Percentiles rank a stretch among this genome's conserved stretches.
Conservation (phyloP, 2,888 invertebrate species). For the Sinodicranocentrus sp. region DNA sequence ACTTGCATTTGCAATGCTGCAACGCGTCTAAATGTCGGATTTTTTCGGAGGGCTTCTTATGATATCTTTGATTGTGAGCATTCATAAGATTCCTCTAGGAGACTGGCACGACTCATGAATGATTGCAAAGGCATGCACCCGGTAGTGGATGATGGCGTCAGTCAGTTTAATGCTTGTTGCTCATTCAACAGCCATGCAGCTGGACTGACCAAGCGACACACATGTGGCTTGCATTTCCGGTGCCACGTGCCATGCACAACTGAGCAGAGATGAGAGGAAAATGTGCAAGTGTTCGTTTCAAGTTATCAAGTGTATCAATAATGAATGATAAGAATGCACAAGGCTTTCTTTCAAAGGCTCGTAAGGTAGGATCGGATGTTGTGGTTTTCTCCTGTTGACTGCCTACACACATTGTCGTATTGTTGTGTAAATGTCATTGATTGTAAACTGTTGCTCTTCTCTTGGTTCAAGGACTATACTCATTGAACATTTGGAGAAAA, state of each 20-base stretch:
- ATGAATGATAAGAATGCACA: not conserved
- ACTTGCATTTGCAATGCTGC: slow-evolving; percentile 8
- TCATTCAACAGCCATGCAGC: slow-evolving; percentile 17
- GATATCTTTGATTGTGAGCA: not conserved
- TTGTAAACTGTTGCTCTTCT: slow-evolving; percentile 58
- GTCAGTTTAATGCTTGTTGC: slow-evolving; percentile 12
- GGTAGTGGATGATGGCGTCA: not conserved
- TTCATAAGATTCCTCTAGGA: too few relatives aligned
- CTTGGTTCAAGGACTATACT: slow-evolving; percentile 65
- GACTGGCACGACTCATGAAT: too few relatives aligned
- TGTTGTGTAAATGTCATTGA: slow-evolving; percentile 5
- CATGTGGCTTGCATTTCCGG: slow-evolving; percentile 53
- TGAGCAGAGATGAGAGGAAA: slow-evolving; percentile 31
- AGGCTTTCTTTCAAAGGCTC: slow-evolving; percentile 18
- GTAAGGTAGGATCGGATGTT: slow-evolving; percentile 57
- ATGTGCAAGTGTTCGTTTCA: slow-evolving; percentile 46
- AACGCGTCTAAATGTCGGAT: not conserved
- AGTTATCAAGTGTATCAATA: slow-evolving; percentile 32
- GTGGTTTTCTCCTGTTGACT: slow-evolving; percentile 63
- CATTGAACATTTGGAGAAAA: slow-evolving; percentile 8
- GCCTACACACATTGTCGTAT: slow-evolving; percentile 19
- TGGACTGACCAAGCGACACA: slow-evolving; percentile 29
- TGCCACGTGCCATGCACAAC: slow-evolving; percentile 57
- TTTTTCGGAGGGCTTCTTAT: not conserved
- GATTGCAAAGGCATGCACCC: too few relatives aligned